Evolutionary conservation across 2,888 invertebrate species (phyloP).

Genomic region (Chrysolina oricalcia): DNA sequence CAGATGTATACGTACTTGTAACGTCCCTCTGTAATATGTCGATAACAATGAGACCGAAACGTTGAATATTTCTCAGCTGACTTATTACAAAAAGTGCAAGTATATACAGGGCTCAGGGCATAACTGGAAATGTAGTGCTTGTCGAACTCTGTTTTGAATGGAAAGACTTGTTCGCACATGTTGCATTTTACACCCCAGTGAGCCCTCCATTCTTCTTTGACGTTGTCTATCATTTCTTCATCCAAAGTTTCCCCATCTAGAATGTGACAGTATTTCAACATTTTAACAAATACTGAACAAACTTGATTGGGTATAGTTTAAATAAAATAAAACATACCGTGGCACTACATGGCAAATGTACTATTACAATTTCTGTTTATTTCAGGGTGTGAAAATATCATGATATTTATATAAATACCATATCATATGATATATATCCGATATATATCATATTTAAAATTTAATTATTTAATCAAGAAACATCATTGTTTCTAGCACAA

Average conservation of each 20-base stretch:
- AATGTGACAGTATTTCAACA: conserved; percentile 21
- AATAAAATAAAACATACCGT: too few species aligned
- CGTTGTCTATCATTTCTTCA: conserved; percentile 71
- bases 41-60: conserved; percentile 75
- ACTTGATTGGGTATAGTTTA: too few species aligned
- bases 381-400: too few species aligned
- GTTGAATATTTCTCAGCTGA: conserved; percentile 74
- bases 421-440: too few species aligned
- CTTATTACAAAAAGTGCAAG: conserved; percentile 76
- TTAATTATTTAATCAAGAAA: too few species aligned
- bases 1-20: conserved; percentile 71
- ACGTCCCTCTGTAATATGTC: conserved; percentile 75
- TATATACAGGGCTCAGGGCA: conserved; percentile 73
- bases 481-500: too few species aligned
- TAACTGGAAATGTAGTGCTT: conserved; percentile 71
- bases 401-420: too few species aligned
- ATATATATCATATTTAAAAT: too few species aligned
- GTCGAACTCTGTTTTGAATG: conserved; percentile 74
- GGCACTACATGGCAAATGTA: too few species aligned
- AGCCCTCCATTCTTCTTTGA: conserved; percentile 70
- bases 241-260: conserved; percentile 65
- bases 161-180: conserved; percentile 73
- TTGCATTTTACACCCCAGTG: conserved; percentile 75
- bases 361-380: too few species aligned
- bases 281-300: too few species aligned